Conservation (phyloP, 2,797 vertebrate species). For the Microhierax caerulescens region DNA sequence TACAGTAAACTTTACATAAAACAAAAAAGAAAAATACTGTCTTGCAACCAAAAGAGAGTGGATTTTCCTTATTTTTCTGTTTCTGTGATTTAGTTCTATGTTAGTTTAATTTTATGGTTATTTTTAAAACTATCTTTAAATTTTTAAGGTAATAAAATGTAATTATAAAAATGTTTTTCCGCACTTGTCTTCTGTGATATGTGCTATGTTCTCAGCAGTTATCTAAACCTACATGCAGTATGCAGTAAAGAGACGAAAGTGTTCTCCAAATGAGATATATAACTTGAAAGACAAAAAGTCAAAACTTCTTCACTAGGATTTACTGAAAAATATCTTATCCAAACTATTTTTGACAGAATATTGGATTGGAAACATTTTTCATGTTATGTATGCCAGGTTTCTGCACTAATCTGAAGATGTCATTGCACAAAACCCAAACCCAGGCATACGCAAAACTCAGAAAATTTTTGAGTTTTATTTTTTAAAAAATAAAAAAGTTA, state of each 20-base stretch:
- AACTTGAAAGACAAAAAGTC: not conserved
- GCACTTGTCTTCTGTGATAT: not conserved
- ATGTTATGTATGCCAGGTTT: not conserved
- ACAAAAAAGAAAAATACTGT: not conserved
- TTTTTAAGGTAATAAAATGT: not conserved
- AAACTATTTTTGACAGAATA: slow-evolving; percentile 6
- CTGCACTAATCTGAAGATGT: not conserved
- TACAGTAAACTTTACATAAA: not conserved
- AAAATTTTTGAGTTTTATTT: fast-evolving
- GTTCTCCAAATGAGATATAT: not conserved
- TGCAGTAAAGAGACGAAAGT: not conserved
- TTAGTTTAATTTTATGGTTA: not conserved
- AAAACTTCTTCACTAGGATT: not conserved
- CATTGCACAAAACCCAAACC: not conserved
- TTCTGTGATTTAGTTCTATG: not conserved
- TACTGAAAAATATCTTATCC: not conserved
- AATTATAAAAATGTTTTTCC: not conserved
- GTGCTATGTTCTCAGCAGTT: not conserved
- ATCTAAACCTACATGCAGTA: not conserved
- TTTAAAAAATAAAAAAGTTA: not conserved
- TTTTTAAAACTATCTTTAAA: not conserved
- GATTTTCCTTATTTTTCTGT: not conserved
- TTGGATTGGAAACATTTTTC: not conserved
- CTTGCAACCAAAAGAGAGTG: not conserved
- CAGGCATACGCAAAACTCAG: not conserved